Base-by-base conservation (phyloP, 2,113 vertebrate genomes). In the Callithrix jacchus region DNA sequence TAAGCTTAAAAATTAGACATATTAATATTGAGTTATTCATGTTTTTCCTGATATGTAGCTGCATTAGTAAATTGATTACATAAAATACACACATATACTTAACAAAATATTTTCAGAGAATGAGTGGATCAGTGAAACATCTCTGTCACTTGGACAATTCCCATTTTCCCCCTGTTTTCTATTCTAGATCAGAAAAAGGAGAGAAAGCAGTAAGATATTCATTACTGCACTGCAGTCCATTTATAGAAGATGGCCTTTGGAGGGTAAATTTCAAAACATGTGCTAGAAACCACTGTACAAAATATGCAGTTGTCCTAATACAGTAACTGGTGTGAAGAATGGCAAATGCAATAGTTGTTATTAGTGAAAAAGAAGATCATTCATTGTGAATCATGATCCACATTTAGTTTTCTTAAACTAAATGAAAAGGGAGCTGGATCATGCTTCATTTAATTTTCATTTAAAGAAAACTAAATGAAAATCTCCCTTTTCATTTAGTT, bases 251-350 rank as follows among this genome's bases (percentile, higher is more conserved):
- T 96, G 56, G 85, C 81, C 96, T 96, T 93, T 85, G 37, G 89
- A 91, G 93, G 68, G 40, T 88, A 94, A 92, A 95, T 97, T 97
- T 97, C 64, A 94, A 97, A 97, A 84, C 64, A 92, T 94, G 84
- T 95, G 71, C 66, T 93, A 11, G 82, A 91, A 64, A 96, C 47
- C 18, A 0, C 58, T 88, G 32, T 94, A 70, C 32, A 77, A 81
- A 76, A 66, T 27, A 42, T 27, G n/a, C 18, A 30, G 54, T 87
- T 92, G 71, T 96, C 54, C 91, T 90, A 93, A 94, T 76, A 77
- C 17, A 77, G 81, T 54, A 96, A 90, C 73, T 37, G 27, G 52
- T 95, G 79, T 93, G 74, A 89, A 93, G 80, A 95, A 56, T 21
- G 80, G 61, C 30, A 89, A 92, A 76, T 30, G 32, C 18, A 79